Conservation (phyloP, 2,113 vertebrate species). For the Hiodon alosoides region DNA sequence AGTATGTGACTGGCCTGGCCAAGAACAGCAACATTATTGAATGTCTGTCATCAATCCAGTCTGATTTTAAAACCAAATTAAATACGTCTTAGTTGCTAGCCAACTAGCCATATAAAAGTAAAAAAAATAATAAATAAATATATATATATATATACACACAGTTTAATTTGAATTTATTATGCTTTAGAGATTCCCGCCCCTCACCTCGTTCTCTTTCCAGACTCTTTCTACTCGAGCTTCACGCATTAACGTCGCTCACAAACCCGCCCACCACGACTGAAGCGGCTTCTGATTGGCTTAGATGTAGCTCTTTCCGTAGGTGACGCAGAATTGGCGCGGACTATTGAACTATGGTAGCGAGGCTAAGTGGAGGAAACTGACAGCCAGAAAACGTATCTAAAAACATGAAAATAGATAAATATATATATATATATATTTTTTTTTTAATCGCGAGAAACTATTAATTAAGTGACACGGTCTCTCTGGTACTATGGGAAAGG, state of each 20-base stretch:
- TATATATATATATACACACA: not conserved
- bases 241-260: not conserved
- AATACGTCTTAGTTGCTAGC: too few species aligned
- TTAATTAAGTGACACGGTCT: not conserved
- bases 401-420: not conserved
- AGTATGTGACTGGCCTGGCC: too few species aligned
- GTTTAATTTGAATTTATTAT: too few species aligned
- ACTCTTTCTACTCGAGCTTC: not conserved
- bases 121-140: too few species aligned
- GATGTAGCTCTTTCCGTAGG: not conserved
- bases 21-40: too few species aligned
- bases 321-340: slow-evolving; percentile 6
- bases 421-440: not conserved
- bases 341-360: not conserved
- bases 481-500: not conserved
- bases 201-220: too few species aligned
- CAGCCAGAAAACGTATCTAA: not conserved
- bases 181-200: not conserved
- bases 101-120: too few species aligned
- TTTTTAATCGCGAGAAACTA: not conserved
- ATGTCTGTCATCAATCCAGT: too few species aligned
- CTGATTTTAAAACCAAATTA: too few species aligned
- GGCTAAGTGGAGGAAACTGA: not conserved
- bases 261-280: slow-evolving; percentile 4
- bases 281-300: slow-evolving; percentile 14